Percentiles rank a stretch among this genome's conserved stretches.
Conservation (phyloP, 2,113 vertebrate genomes). For the Todiramphus saurophagus region DNA sequence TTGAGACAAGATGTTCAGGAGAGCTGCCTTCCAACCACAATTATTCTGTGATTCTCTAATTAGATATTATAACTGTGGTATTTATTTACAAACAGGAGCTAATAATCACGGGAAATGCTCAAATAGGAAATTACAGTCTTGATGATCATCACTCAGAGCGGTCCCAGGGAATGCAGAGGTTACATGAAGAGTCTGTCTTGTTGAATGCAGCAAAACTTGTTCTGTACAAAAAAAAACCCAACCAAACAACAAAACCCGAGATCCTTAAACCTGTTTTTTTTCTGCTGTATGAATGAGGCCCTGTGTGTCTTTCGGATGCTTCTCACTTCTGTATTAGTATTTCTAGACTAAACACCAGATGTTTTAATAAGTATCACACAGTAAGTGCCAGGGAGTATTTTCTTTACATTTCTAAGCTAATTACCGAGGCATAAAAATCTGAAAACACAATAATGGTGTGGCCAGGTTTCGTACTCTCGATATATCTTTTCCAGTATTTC, state of each 20-base stretch:
- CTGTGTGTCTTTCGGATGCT: neutral
- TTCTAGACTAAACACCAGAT: neutral
- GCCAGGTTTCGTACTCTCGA: neutral
- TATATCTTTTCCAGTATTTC: neutral
- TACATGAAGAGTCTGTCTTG: neutral
- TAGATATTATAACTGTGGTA: neutral
- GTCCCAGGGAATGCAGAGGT: neutral
- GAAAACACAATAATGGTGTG: neutral
- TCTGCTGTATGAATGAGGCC: neutral
- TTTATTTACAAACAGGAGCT: neutral
- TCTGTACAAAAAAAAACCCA: neutral
- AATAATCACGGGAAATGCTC: neutral
- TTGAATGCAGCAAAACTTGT: neutral
- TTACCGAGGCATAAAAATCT: neutral
- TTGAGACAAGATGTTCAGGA: neutral
- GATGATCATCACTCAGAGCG: neutral
- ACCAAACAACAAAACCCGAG: neutral
- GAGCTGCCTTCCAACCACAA: neutral
- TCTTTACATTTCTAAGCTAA: neutral
- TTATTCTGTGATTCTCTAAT: neutral
- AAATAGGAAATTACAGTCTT: neutral
- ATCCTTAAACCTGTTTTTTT: neutral
- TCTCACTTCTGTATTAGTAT: neutral
- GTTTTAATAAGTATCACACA: neutral
- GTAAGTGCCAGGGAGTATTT: slow-evolving; percentile 1